Conservation (phyloP, 2,113 vertebrate genomes). For the Triplophysa siluroides region DNA sequence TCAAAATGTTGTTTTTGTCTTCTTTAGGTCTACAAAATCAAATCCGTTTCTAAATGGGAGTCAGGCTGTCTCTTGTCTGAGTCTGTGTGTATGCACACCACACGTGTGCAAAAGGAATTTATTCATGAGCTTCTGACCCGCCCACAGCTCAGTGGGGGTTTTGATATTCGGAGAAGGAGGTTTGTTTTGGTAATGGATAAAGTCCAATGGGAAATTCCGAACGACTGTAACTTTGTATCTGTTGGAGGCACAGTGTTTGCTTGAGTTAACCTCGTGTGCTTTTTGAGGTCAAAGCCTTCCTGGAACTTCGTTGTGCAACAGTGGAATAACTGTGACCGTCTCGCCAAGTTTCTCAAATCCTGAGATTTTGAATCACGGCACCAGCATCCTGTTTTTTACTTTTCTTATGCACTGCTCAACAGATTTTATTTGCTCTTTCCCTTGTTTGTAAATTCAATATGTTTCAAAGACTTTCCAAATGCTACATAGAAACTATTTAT, state of each 20-base stretch:
- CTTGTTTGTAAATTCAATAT: not conserved
- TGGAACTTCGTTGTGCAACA: constrained; percentile 58
- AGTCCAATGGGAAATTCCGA: constrained; percentile 40
- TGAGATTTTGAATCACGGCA: not conserved
- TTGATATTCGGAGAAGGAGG: constrained; percentile 1
- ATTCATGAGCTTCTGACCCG: constrained; percentile 25
- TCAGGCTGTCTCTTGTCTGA: constrained; percentile 7
- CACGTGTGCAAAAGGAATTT: constrained; percentile 12
- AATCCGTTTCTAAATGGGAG: not conserved
- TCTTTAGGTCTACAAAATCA: not conserved
- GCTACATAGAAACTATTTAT: not conserved
- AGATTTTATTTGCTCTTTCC: not conserved
- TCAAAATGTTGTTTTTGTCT: not conserved
- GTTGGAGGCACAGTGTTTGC: constrained; percentile 21
- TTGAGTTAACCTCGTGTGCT: not conserved
- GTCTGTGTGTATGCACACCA: constrained; percentile 4
- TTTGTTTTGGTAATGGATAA: constrained; percentile 3
- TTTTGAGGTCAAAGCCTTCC: constrained; percentile 44
- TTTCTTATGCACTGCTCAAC: too few relatives aligned
- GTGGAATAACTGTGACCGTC: constrained; percentile 30
- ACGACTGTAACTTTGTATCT: not conserved
- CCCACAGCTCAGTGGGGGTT: constrained; percentile 31
- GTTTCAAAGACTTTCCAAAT: not conserved
- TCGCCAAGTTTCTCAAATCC: constrained; percentile 31
- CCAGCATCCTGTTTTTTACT: not conserved